A percentile compares a stretch with the other conserved stretches of the same genome.
Conservation (phyloP, 2,113 vertebrate genomes). For the Laticauda colubrina region DNA sequence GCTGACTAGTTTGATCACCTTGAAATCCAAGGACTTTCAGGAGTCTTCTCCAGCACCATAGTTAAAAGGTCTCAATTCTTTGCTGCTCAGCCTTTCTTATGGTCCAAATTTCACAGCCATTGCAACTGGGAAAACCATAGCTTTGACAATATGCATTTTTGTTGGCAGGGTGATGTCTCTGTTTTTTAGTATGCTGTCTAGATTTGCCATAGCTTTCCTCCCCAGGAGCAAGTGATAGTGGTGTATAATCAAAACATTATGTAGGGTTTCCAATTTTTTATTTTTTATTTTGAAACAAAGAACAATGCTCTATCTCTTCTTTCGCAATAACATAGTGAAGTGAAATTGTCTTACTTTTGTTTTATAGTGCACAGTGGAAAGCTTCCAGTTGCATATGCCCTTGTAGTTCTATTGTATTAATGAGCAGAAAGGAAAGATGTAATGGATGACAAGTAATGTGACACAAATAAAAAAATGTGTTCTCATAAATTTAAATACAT, state of each 20-base stretch:
- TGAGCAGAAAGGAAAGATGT: background rate
- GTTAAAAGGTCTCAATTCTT: too few species aligned
- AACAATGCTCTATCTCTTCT: background rate
- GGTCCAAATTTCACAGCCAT: too few species aligned
- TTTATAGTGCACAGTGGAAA: background rate
- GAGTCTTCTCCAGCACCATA: too few species aligned
- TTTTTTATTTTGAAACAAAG: background rate
- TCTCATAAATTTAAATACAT: background rate
- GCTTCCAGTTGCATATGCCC: background rate
- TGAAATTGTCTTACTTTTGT: background rate
- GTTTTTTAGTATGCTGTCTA: too few species aligned
- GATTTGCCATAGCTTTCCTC: too few species aligned
- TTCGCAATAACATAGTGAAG: background rate
- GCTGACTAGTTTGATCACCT: too few species aligned
- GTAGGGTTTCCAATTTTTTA: background rate
- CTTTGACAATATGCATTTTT: too few species aligned
- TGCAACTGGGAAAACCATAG: too few species aligned
- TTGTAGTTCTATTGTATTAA: background rate
- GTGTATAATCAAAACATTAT: background rate
- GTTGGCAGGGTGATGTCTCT: too few species aligned
- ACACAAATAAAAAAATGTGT: background rate
- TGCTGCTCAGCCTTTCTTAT: too few species aligned
- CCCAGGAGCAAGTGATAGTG: background rate
- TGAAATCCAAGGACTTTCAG: too few species aligned
- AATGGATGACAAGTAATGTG: background rate